A percentile compares a stretch with the other conserved stretches of the same genome.
phyloP scores from a whole-genome alignment of 2,797 vertebrate genomes.

The Siniperca undulata region DNA sequence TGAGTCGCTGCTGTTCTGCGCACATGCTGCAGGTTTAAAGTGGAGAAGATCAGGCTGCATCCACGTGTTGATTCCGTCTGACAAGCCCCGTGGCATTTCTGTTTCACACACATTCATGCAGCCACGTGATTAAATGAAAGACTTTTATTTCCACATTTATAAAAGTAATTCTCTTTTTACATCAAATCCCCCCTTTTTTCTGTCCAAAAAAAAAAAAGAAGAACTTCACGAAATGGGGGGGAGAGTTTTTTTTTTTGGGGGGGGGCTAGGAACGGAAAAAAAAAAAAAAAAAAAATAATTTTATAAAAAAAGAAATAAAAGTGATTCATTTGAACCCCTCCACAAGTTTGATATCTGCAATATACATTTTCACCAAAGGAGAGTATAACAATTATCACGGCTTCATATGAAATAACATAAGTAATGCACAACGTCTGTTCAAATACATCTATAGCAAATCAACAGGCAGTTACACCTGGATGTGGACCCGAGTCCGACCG shows the following conservation, averaged over 20 bases:
- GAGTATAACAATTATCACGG: slow-evolving; percentile 87
- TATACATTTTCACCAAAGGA: slow-evolving; percentile 94
- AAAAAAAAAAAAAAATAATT: slow-evolving; percentile 51
- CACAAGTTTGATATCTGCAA: slow-evolving; percentile 96
- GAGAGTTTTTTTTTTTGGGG: slow-evolving; percentile 27
- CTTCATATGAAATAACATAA: slow-evolving; percentile 85
- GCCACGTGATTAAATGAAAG: slow-evolving; percentile 86
- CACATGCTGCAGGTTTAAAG: neutral
- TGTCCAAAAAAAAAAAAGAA: slow-evolving; percentile 55
- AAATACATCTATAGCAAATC: slow-evolving; percentile 78
- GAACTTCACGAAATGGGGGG: slow-evolving; percentile 65
- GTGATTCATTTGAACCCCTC: too few species aligned
- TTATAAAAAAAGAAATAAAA: too few species aligned
- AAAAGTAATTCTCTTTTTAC: slow-evolving; percentile 89
- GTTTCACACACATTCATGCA: slow-evolving; percentile 51
- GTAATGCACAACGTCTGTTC: slow-evolving; percentile 83
- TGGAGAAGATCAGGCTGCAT: neutral
- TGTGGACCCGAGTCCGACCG: slow-evolving; percentile 50
- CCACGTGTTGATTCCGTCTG: slow-evolving; percentile 52
- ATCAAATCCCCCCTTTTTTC: slow-evolving; percentile 75
- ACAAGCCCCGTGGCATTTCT: neutral
- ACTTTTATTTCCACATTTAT: slow-evolving; percentile 98
- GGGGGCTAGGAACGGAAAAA: slow-evolving; percentile 32
- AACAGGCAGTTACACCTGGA: slow-evolving; percentile 68
- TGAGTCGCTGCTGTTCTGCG: neutral